Percentiles rank a stretch among this genome's conserved stretches.
These are phyloP conservation scores for Bovichtus variegatus DNA, from an alignment of 2,797 vertebrate genomes.

Conservation along the genomic window DNA sequence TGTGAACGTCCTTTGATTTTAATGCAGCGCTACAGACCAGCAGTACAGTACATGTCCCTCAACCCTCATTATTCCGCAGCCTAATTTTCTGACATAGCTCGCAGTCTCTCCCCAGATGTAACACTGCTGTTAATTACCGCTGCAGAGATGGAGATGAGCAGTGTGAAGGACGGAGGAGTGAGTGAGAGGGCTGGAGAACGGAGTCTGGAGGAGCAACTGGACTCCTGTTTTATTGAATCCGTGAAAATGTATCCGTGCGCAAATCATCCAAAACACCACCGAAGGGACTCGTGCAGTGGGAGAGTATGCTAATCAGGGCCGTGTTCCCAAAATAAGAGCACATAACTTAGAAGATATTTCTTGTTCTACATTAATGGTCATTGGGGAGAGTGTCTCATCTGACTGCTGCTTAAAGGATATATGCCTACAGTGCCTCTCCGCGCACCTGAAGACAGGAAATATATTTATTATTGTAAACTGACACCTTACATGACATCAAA, in stretches of 20 bases:
- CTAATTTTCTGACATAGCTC: constrained; percentile 87
- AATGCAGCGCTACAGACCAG: constrained; percentile 80
- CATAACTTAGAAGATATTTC: constrained; percentile 59
- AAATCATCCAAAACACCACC: constrained; percentile 57
- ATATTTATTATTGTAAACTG: constrained; percentile 41
- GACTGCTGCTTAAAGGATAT: constrained; percentile 56
- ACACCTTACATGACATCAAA: constrained; percentile 70
- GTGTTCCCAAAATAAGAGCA: constrained; percentile 68
- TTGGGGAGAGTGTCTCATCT: constrained; percentile 55
- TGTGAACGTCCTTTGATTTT: constrained; percentile 87
- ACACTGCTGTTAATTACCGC: constrained; percentile 87
- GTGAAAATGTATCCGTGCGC: constrained; percentile 36
- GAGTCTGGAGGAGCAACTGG: constrained; percentile 35
- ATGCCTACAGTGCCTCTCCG: constrained; percentile 18
- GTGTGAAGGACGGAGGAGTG: constrained; percentile 57
- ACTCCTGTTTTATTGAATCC: constrained; percentile 59
- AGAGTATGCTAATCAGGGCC: constrained; percentile 66
- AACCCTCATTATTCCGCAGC: constrained; percentile 87
- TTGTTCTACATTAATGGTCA: constrained; percentile 68
- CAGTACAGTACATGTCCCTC: constrained; percentile 79
- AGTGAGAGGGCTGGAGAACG: constrained; percentile 23
- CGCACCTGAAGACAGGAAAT: constrained; percentile 50
- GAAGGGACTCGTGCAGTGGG: constrained; percentile 48
- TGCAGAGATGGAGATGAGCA: constrained; percentile 62
- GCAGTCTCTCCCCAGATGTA: constrained; percentile 85